These are phyloP conservation scores for Choloepus didactylus DNA, from an alignment of 2,797 vertebrate species.

Conservation along the genomic window DNA sequence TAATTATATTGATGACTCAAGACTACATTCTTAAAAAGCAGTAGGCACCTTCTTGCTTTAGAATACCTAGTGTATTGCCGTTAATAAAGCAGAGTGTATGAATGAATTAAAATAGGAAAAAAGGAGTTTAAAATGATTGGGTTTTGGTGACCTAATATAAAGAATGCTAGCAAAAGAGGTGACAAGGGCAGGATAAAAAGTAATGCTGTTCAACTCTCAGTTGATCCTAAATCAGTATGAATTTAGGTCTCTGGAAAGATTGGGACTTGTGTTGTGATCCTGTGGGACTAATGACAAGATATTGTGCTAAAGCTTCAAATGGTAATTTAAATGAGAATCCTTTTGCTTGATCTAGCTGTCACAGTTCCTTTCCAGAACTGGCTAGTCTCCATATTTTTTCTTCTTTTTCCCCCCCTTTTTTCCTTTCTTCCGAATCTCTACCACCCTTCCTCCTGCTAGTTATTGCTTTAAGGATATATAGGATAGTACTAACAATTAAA, in stretches of 20 bases:
- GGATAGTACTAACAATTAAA: neutral
- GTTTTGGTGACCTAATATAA: neutral
- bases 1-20: neutral
- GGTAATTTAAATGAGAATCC: neutral
- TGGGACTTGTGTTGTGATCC: neutral
- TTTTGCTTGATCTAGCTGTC: neutral
- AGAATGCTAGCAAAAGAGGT: neutral
- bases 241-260: conserved; percentile 23
- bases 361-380: neutral
- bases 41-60: neutral
- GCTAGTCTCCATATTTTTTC: neutral
- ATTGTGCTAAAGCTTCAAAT: neutral
- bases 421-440: neutral
- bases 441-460: neutral
- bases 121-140: neutral
- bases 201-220: neutral
- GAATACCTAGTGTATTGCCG: neutral
- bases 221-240: neutral
- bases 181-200: neutral
- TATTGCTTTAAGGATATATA: neutral
- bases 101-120: neutral
- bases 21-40: neutral
- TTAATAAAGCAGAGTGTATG: neutral
- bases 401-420: neutral
- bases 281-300: neutral